Evolutionary conservation across 2,888 invertebrate genomes (phyloP).

Genomic region (Xestobium rufovillosum): DNA sequence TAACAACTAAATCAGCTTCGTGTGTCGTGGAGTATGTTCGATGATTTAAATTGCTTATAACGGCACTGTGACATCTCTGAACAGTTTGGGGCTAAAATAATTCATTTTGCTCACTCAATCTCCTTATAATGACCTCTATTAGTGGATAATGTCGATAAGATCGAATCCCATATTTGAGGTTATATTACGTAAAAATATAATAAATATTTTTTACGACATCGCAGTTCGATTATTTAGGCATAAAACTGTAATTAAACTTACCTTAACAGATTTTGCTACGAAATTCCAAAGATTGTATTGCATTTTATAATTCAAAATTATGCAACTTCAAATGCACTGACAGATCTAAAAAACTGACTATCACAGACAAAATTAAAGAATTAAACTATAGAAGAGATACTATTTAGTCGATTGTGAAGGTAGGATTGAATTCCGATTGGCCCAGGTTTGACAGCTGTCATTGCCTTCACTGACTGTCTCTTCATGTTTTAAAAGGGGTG

Average conservation of each 20-base stretch:
- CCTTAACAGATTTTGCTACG: not conserved
- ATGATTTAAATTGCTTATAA: conserved; percentile 39
- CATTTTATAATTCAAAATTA: conserved; percentile 8
- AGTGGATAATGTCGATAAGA: not conserved
- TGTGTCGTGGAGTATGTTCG: conserved; percentile 63
- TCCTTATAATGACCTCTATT: conserved; percentile 1
- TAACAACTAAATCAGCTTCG: conserved; percentile 92
- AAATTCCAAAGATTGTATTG: conserved; percentile 5
- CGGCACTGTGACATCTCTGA: conserved; percentile 36
- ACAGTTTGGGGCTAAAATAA: conserved; percentile 12
- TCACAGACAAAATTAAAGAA: too few relatives aligned
- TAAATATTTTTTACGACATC: not conserved
- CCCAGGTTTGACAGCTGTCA: too few relatives aligned
- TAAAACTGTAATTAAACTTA: conserved; percentile 9
- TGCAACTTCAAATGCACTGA: too few relatives aligned
- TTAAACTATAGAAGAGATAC: too few relatives aligned
- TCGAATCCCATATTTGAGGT: too few relatives aligned
- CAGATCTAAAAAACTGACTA: too few relatives aligned
- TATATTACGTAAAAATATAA: conserved; percentile 3
- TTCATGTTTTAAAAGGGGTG: too few relatives aligned
- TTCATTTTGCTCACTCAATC: conserved; percentile 4
- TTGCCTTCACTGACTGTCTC: too few relatives aligned
- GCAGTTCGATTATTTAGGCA: conserved; percentile 5
- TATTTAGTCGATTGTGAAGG: too few relatives aligned
- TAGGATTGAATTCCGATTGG: too few relatives aligned